Conservation (phyloP, 2,113 vertebrate genomes). For the Oreochromis niloticus region DNA sequence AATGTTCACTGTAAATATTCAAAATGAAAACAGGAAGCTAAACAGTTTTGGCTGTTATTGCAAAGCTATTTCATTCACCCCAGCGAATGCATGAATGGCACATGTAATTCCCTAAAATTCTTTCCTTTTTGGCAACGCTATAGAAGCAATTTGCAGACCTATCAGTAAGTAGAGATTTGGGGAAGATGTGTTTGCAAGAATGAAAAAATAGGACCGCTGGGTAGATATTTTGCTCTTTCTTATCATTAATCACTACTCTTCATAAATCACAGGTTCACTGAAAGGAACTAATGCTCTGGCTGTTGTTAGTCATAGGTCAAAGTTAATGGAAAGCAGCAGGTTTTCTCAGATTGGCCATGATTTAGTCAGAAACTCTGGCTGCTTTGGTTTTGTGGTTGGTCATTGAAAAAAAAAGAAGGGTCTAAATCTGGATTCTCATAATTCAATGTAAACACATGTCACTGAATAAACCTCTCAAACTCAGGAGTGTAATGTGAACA, state of each 20-base stretch:
- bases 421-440: background rate
- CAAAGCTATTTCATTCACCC: background rate
- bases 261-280: slow-evolving; percentile 40
- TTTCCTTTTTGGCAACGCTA: background rate
- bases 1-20: background rate
- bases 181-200: background rate
- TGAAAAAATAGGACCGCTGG: slow-evolving; percentile 4
- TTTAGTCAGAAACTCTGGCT: slow-evolving; percentile 5
- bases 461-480: background rate
- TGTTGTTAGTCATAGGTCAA: slow-evolving; percentile 43
- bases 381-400: background rate
- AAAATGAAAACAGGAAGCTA: background rate
- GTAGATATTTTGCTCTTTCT: slow-evolving; percentile 12
- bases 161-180: background rate
- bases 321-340: slow-evolving; percentile 64
- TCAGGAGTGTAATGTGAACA: background rate
- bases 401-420: background rate
- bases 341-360: slow-evolving; percentile 19
- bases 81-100: background rate
- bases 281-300: slow-evolving; percentile 6
- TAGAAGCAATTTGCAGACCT: background rate
- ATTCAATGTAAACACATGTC: background rate
- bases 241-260: slow-evolving; percentile 36
- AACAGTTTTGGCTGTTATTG: background rate
- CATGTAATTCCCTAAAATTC: background rate